Conservation (phyloP, 2,888 invertebrate species). For the Eristalis arbustorum region DNA sequence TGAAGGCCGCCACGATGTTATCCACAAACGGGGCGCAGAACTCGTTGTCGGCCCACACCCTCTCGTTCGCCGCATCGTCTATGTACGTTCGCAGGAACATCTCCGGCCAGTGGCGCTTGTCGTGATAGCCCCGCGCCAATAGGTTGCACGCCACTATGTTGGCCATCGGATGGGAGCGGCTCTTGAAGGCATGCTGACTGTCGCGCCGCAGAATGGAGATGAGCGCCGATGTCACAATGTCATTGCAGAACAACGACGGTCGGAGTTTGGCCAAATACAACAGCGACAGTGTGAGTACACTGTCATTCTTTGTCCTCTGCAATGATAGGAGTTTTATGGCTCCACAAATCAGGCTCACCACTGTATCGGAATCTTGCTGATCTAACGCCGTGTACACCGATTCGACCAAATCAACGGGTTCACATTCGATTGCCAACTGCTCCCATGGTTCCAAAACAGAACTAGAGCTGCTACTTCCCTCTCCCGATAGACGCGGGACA, state of each 20-base stretch:
- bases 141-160: slow-evolving; percentile 92
- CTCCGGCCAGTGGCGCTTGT: slow-evolving; percentile 95
- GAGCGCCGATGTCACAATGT: slow-evolving; percentile 88
- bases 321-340: slow-evolving; percentile 90
- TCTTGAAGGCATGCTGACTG: slow-evolving; percentile 84
- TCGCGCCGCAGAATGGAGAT: slow-evolving; percentile 91
- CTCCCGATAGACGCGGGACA: slow-evolving; percentile 71
- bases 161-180: slow-evolving; percentile 89
- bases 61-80: slow-evolving; percentile 96
- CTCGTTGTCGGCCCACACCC: slow-evolving; percentile 95
- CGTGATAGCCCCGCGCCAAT: slow-evolving; percentile 89
- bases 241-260: slow-evolving; percentile 88
- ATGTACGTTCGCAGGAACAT: slow-evolving; percentile 95
- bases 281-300: slow-evolving; percentile 87
- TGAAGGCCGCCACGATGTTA: slow-evolving; percentile 86
- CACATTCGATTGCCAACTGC: slow-evolving; percentile 88
- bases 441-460: slow-evolving; percentile 85
- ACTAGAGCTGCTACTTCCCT: slow-evolving; percentile 71
- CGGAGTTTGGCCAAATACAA: slow-evolving; percentile 90
- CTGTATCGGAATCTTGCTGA: slow-evolving; percentile 89
- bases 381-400: slow-evolving; percentile 88
- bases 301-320: slow-evolving; percentile 90
- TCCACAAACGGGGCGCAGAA: slow-evolving; percentile 95
- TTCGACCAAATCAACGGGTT: slow-evolving; percentile 88
- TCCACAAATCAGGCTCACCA: slow-evolving; percentile 91